These are phyloP conservation scores for Melanaphis sacchari DNA, from an alignment of 1,140 invertebrate genomes.

Conservation along the genomic window DNA sequence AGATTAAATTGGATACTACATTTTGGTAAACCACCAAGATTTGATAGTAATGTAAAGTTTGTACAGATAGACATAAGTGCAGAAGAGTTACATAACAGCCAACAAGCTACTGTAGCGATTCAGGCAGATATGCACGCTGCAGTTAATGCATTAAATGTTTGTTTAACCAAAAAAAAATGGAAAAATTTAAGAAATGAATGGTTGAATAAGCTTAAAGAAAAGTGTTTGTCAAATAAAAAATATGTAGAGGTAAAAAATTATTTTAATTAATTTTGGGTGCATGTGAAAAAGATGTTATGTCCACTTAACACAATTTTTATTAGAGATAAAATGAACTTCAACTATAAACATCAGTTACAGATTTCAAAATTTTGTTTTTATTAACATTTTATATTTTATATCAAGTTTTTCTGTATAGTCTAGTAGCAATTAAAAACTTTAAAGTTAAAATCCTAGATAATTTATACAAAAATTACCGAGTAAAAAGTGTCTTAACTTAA, in stretches of 20 bases:
- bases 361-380: too few species aligned
- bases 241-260: conserved; percentile 65
- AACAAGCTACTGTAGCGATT: conserved; percentile 75
- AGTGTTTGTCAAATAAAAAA: conserved; percentile 68
- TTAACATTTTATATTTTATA: too few species aligned
- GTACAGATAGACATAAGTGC: conserved; percentile 91
- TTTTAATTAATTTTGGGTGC: too few species aligned
- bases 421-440: too few species aligned
- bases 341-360: too few species aligned
- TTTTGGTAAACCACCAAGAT: conserved; percentile 90
- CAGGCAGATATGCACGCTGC: conserved; percentile 81
- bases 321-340: too few species aligned
- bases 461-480: too few species aligned
- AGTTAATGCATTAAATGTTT: conserved; percentile 68
- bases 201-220: conserved; percentile 69
- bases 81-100: conserved; percentile 92
- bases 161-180: conserved; percentile 63
- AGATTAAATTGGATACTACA: conserved; percentile 97
- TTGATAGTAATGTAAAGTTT: conserved; percentile 81
- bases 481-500: too few species aligned
- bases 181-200: conserved; percentile 66
- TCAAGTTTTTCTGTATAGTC: too few species aligned
- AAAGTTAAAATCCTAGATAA: too few species aligned
- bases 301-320: too few species aligned
- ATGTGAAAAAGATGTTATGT: too few species aligned